phyloP scores from a whole-genome alignment of 2,113 vertebrate genomes.

The Cathartes aura region DNA sequence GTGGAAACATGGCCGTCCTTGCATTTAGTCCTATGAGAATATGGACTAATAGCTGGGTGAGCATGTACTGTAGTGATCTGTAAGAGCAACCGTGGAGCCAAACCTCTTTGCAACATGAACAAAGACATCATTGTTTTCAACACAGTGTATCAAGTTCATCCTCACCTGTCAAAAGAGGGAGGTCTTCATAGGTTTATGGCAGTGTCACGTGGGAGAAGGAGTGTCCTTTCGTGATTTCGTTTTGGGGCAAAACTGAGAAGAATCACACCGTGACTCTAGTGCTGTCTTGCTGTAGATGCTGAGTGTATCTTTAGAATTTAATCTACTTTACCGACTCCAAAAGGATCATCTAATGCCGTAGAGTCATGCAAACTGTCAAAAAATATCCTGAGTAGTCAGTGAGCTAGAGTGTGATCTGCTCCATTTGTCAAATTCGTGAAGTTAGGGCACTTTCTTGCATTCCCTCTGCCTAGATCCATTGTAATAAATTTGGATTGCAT shows the following conservation, averaged over 20 bases:
- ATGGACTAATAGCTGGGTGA: fast-evolving
- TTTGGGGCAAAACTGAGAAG: background rate
- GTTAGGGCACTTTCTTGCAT: conserved; percentile 43
- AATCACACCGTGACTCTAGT: background rate
- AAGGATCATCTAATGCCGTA: background rate
- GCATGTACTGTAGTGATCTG: background rate
- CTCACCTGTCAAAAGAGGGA: background rate
- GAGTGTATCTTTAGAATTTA: background rate
- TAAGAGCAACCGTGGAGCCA: background rate
- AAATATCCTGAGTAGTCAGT: conserved; percentile 42
- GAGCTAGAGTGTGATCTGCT: background rate
- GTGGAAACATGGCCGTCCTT: background rate
- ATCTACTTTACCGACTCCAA: background rate
- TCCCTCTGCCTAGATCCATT: conserved; percentile 48
- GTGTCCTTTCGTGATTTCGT: background rate
- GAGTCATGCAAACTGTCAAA: conserved; percentile 13
- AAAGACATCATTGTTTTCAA: background rate
- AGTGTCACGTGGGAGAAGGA: fast-evolving
- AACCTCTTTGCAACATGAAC: background rate
- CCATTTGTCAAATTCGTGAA: conserved; percentile 63
- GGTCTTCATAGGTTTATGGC: background rate
- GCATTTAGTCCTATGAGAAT: background rate
- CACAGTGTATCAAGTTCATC: background rate
- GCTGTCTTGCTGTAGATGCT: background rate
- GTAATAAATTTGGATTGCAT: conserved; percentile 75